phyloP scores from a whole-genome alignment of 2,797 vertebrate genomes.

The Tokudaia tokunoshimensis region DNA sequence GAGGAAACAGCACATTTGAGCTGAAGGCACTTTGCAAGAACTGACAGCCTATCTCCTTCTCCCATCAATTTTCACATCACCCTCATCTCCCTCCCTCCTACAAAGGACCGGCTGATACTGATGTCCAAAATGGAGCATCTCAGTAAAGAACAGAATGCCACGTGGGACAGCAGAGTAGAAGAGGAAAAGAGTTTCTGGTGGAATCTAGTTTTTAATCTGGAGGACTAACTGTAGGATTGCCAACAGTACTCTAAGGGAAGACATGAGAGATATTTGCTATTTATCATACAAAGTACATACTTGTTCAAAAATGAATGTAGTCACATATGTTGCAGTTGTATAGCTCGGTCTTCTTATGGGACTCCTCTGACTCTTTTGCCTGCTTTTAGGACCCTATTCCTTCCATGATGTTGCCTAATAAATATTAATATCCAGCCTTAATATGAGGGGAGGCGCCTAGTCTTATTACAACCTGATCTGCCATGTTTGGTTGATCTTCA shows the following conservation, averaged over 20 bases:
- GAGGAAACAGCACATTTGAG: constrained; percentile 71
- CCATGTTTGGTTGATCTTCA: not conserved
- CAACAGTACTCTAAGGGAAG: not conserved
- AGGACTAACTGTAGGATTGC: not conserved
- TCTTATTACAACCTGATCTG: not conserved
- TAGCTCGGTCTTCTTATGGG: not conserved
- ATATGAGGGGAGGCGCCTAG: not conserved
- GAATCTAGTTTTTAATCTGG: constrained; percentile 9
- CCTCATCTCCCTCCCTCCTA: not conserved
- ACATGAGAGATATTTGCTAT: constrained; percentile 18
- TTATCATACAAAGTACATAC: not conserved
- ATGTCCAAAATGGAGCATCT: constrained; percentile 50
- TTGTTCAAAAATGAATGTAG: constrained; percentile 5
- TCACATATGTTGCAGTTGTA: not conserved
- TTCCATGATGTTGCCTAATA: not conserved
- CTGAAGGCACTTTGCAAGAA: constrained; percentile 24
- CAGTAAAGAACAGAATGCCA: constrained; percentile 39
- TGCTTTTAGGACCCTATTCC: not conserved
- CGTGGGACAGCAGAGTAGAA: not conserved
- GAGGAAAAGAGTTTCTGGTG: constrained; percentile 20
- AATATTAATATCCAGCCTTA: not conserved
- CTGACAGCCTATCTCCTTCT: constrained; percentile 69
- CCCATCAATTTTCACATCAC: constrained; percentile 32
- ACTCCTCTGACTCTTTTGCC: not conserved
- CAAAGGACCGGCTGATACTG: not conserved